Evolutionary conservation across 53 echinoderm and acorn worm species (phyloP).

Genomic region (Patiria pectinifera): DNA sequence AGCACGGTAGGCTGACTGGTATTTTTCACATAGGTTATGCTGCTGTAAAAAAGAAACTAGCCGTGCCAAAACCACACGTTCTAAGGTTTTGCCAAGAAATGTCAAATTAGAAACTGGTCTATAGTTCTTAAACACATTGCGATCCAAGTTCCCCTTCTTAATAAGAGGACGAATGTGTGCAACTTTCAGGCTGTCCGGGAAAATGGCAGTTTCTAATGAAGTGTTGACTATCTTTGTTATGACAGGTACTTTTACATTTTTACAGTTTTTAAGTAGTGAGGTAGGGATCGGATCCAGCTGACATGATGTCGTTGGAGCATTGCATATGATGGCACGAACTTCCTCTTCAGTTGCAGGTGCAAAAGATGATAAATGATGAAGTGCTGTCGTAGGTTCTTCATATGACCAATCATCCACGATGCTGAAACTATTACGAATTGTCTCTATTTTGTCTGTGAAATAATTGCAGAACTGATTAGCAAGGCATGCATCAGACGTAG

Average conservation of each 20-base stretch:
- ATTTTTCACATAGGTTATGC: background rate
- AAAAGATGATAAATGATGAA: conserved; percentile 38
- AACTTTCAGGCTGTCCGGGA: conserved; percentile 26
- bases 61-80: background rate
- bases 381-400: conserved; percentile 44
- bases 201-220: conserved; percentile 11
- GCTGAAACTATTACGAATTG: conserved; percentile 28
- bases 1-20: conserved; percentile 22
- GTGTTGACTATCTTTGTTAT: conserved; percentile 36
- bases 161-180: conserved; percentile 34
- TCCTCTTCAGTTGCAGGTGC: conserved; percentile 33
- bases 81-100: conserved; percentile 18
- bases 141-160: conserved; percentile 25
- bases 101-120: background rate
- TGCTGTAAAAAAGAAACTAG: background rate
- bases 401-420: conserved; percentile 34
- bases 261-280: conserved; percentile 20
- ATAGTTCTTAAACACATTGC: conserved; percentile 24
- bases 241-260: conserved; percentile 2
- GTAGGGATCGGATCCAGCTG: conserved; percentile 5
- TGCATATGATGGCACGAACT: conserved; percentile 22
- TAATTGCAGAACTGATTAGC: conserved; percentile 43
- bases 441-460: conserved; percentile 57
- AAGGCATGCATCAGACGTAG: conserved; percentile 22
- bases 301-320: conserved; percentile 29